Conservation (phyloP, 2,113 vertebrate species). For the Ictalurus punctatus region DNA sequence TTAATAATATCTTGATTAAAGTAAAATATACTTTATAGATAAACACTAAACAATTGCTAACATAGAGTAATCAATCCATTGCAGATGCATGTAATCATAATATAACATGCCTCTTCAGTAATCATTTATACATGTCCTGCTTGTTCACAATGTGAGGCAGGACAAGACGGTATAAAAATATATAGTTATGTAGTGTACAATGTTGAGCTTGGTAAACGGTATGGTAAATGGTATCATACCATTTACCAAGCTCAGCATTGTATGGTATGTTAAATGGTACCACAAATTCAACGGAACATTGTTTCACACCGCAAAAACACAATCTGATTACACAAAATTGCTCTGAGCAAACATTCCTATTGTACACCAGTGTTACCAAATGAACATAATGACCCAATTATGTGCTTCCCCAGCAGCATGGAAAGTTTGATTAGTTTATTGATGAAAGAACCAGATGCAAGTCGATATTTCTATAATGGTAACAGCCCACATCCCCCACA, state of each 20-base stretch:
- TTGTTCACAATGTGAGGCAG: not conserved
- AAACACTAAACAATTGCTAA: not conserved
- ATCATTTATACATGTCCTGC: not conserved
- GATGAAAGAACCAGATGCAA: slow-evolving; percentile 8
- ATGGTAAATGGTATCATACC: not conserved
- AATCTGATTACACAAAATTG: not conserved
- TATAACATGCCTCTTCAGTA: not conserved
- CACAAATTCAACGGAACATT: not conserved
- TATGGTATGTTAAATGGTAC: not conserved
- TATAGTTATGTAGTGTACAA: not conserved
- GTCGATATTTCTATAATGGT: slow-evolving; percentile 41
- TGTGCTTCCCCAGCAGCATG: slow-evolving; percentile 21
- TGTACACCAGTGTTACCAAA: slow-evolving; percentile 9
- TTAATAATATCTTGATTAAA: not conserved
- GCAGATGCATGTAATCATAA: not conserved
- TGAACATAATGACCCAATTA: slow-evolving; percentile 15
- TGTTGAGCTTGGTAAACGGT: not conserved
- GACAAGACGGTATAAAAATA: not conserved
- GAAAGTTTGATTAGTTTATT: slow-evolving; percentile 45
- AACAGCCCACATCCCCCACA: slow-evolving; percentile 20
- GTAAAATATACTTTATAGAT: not conserved
- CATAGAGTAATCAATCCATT: not conserved
- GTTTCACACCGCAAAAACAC: not conserved
- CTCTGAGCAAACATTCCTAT: slow-evolving; percentile 10
- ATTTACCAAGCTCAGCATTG: too few relatives aligned